Conservation (phyloP, 64 coral and sea anemone genomes). For the Porites australiensis region DNA sequence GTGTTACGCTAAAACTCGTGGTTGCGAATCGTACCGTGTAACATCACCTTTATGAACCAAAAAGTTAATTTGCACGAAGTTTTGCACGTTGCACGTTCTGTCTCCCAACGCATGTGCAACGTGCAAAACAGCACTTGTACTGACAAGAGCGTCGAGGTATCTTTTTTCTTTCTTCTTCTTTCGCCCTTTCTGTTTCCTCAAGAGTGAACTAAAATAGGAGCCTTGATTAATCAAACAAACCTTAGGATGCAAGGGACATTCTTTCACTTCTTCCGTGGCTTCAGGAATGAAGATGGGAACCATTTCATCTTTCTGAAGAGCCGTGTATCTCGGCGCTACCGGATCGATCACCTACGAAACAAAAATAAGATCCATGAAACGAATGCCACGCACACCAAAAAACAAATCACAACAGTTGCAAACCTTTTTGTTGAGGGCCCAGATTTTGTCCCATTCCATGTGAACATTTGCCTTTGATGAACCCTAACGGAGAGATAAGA, state of each 20-base stretch:
- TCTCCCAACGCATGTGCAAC: no score
- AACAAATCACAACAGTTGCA: neutral
- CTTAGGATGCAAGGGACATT: conserved; percentile 89
- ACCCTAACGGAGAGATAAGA: conserved; percentile 54
- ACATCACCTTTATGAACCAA: no score
- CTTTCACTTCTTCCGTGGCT: conserved; percentile 71
- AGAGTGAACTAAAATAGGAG: no score
- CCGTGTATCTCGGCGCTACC: conserved; percentile 92
- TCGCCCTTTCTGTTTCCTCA: no score
- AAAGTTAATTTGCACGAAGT: no score
- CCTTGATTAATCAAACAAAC: neutral
- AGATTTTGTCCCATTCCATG: conserved; percentile 99
- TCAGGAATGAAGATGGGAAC: conserved; percentile 71
- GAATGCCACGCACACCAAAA: neutral
- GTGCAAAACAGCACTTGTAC: no score
- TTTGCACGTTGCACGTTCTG: no score
- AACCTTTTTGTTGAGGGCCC: conserved; percentile 99
- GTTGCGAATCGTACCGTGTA: no score
- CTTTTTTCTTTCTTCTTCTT: no score
- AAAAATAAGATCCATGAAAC: neutral
- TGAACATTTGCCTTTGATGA: conserved; percentile 98
- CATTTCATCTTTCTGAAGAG: conserved; percentile 76
- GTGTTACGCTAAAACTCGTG: no score
- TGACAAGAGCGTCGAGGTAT: no score
- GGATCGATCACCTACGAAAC: conserved; percentile 92